Evolutionary conservation across 92 coral and sea anemone species (phyloP).

Genomic region (Paragorgia papillata): DNA sequence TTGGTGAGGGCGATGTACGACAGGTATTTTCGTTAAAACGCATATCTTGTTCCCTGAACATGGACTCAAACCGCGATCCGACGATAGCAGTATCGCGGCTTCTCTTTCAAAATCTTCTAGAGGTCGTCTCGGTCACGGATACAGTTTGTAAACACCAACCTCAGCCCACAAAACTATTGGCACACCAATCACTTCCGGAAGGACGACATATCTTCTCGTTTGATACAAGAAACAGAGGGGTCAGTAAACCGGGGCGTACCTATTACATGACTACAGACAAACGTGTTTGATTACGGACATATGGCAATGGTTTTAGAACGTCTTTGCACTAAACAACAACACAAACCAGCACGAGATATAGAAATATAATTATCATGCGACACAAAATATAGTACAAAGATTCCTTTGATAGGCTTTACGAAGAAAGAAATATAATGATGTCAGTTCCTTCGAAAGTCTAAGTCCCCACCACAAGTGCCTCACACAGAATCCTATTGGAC

Average conservation of each 20-base stretch:
- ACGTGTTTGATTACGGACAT: too few species aligned
- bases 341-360: not conserved
- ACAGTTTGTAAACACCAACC: conserved; percentile 23
- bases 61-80: conserved; percentile 61
- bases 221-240: not conserved
- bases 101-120: conserved; percentile 42
- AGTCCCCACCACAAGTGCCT: conserved; percentile 11
- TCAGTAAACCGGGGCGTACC: not conserved
- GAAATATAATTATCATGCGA: conserved; percentile 3
- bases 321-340: not conserved
- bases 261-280: not conserved
- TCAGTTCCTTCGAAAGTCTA: conserved; percentile 11
- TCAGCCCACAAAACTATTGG: conserved; percentile 28
- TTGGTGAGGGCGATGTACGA: conserved; percentile 31
- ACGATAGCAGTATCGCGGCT: conserved; percentile 76
- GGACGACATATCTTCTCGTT: conserved; percentile 25
- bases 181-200: conserved; percentile 42
- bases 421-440: conserved; percentile 20
- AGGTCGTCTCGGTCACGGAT: conserved; percentile 29
- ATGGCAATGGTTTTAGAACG: too few species aligned
- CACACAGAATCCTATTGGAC: conserved; percentile 33
- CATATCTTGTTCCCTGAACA: conserved; percentile 46
- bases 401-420: not conserved
- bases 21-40: conserved; percentile 27
- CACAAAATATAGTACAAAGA: conserved; percentile 3